Base-by-base conservation (phyloP, 2,797 vertebrate genomes). In the Peromyscus nudipes region DNA sequence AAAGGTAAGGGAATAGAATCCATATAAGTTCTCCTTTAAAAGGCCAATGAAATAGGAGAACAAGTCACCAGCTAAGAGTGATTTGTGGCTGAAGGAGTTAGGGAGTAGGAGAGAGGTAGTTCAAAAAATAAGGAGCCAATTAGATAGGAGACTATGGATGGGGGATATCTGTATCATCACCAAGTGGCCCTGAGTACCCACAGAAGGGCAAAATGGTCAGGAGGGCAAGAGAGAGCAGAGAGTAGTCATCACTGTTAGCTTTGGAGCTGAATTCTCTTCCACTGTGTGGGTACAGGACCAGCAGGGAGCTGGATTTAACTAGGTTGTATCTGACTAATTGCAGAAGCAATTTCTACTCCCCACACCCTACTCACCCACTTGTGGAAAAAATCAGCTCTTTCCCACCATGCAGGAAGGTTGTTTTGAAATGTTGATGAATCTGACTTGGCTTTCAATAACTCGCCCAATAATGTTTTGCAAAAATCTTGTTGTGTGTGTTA, bases 401-500 rank as follows among this genome's bases (percentile, higher is more conserved):
- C 89, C 25, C 85, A 81, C 67, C 1, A 80, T 25, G 85, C 7
- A 92, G 57, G 31, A 89, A 76, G 79, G 75, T 43, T 65, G 19
- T 52, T 96, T 43, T 69, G 93, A 96, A 69, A 83, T 49, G 62
- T 73, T 40, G 37, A 25, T 76, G 69, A 96, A 94, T 91, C 75
- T 95, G 73, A 95, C 43, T 94, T 62, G 91, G 79, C 62, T 93
- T 94, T 94, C 29, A 23, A 60, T 71, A 91, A 76, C 57, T 93
- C 25, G 81, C n/a, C 34, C 55, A 75, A 34, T 31, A 16, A 69
- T 8, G 2, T 57, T 34, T 91, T 88, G 25, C n/a, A 69, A 91
- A 96, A 94, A 64, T 94, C 96, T 95, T 84, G 25, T 37, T 71
- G 8, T 96, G 40, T 87, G 91, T 94, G 40, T 89, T 37, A 46